phyloP scores from a whole-genome alignment of 2,113 vertebrate species.

The Heliornis fulica region DNA sequence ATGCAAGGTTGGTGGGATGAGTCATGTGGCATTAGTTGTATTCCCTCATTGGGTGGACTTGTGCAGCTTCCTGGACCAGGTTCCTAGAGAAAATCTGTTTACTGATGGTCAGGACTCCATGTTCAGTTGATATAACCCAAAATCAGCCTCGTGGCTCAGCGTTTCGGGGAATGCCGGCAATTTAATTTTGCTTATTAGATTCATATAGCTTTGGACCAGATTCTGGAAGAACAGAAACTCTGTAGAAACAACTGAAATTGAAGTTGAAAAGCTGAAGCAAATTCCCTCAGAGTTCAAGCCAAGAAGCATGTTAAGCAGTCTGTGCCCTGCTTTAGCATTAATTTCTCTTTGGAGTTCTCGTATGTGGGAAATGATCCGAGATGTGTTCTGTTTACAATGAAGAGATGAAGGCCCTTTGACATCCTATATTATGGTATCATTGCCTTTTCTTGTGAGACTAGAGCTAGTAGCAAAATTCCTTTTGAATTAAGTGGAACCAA shows the following conservation, averaged over 20 bases:
- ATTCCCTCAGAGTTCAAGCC: neutral
- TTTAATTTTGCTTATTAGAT: neutral
- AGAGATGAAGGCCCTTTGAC: neutral
- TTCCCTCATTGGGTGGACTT: neutral
- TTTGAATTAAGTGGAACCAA: neutral
- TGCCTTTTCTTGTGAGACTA: neutral
- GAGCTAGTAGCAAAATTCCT: neutral
- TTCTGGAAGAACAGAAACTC: neutral
- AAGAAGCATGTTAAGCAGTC: fast-evolving
- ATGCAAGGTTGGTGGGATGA: neutral
- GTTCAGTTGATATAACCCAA: neutral
- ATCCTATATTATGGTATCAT: neutral
- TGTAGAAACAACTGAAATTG: neutral
- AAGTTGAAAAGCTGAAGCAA: neutral
- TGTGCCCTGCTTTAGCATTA: neutral
- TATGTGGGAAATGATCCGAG: neutral
- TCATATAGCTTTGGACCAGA: neutral
- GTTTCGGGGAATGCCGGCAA: neutral
- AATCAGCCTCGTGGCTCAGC: neutral
- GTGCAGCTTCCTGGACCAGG: neutral
- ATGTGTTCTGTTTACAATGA: neutral
- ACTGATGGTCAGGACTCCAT: neutral
- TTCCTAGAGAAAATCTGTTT: neutral
- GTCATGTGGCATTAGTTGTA: neutral
- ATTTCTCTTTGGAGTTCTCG: neutral